Conservation (phyloP, 2,113 vertebrate species). For the Stercorarius parasiticus region DNA sequence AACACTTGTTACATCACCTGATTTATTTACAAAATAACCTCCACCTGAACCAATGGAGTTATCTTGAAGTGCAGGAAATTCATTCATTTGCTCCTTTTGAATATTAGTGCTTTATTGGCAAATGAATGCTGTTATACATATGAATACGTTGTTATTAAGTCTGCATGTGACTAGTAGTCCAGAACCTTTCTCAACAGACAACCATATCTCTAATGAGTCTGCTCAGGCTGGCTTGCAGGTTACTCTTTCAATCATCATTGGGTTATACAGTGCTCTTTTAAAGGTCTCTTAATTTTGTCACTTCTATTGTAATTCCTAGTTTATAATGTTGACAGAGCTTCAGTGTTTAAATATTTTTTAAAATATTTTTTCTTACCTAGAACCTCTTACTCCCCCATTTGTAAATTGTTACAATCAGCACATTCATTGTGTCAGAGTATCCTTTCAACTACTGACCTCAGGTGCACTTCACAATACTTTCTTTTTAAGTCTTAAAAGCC, state of each 20-base stretch:
- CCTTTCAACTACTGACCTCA: neutral
- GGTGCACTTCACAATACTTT: neutral
- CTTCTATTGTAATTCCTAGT: neutral
- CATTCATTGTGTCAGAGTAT: neutral
- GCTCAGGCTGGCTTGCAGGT: neutral
- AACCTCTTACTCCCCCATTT: neutral
- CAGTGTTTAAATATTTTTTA: neutral
- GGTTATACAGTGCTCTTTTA: neutral
- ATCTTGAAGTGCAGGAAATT: neutral
- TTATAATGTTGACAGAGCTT: neutral
- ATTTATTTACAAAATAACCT: neutral
- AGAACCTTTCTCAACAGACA: neutral
- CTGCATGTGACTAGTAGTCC: neutral
- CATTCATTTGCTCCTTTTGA: neutral
- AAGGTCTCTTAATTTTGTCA: neutral
- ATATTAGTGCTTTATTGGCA: neutral
- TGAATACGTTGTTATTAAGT: neutral
- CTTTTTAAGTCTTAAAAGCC: neutral
- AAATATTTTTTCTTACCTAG: neutral
- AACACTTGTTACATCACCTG: slow-evolving; percentile 6
- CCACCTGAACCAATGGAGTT: neutral
- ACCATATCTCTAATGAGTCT: neutral
- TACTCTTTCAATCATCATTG: neutral
- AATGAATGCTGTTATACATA: neutral
- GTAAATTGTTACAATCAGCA: neutral